phyloP scores from a whole-genome alignment of 2,888 invertebrate genomes.

The Andrena chrysosceles region DNA sequence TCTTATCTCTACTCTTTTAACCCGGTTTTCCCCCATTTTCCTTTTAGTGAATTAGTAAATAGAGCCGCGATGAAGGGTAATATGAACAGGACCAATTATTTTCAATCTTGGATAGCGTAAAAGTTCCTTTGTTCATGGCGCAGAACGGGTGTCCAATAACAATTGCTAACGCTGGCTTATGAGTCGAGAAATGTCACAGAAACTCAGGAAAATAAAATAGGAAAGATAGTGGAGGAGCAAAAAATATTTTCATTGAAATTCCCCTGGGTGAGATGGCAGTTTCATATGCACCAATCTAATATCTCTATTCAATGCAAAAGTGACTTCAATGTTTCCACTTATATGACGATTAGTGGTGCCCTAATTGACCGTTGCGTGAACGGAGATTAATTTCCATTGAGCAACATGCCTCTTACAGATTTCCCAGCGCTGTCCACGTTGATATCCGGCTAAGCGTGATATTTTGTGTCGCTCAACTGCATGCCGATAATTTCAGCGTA shows the following conservation, averaged over 20 bases:
- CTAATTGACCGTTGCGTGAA: background rate
- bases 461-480: background rate
- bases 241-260: no score
- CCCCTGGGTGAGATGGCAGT: no score
- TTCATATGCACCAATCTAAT: background rate
- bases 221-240: no score
- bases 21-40: background rate
- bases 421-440: background rate
- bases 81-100: background rate
- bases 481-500: slow-evolving; percentile 8
- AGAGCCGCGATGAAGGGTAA: background rate
- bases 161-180: no score
- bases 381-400: slow-evolving; percentile 30
- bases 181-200: no score
- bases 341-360: background rate
- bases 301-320: background rate
- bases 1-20: background rate
- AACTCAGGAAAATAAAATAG: no score
- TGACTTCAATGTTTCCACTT: background rate
- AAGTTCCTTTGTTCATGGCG: no score
- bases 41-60: background rate
- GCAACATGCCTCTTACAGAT: slow-evolving; percentile 12
- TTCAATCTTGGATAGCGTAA: no score
- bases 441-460: background rate
- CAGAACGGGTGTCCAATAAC: no score